These are phyloP conservation scores for Clostera curtula DNA, from an alignment of 2,888 invertebrate species.

Conservation along the genomic window DNA sequence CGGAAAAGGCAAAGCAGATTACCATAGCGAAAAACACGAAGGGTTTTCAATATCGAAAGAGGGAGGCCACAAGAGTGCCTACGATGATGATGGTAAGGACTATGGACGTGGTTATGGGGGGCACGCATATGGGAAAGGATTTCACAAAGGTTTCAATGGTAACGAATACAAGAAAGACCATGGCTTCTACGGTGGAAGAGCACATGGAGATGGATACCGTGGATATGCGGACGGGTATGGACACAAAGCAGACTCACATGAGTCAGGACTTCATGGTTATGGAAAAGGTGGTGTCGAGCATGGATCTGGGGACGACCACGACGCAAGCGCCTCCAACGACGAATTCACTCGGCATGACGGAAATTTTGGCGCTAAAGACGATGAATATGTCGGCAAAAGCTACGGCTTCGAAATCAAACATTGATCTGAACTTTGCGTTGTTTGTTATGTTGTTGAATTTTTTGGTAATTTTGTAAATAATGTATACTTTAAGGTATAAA, in stretches of 20 bases:
- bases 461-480: slow-evolving; percentile 60
- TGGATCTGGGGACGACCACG: slow-evolving; percentile 57
- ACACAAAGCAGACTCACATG: slow-evolving; percentile 69
- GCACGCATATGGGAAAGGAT: too few species aligned
- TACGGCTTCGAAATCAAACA: slow-evolving; percentile 63
- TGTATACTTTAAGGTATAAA: slow-evolving; percentile 41
- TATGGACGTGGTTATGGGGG: slow-evolving; percentile 76
- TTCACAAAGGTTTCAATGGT: slow-evolving; percentile 80
- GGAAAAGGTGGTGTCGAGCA: slow-evolving; percentile 72
- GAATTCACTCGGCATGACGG: slow-evolving; percentile 63
- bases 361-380: slow-evolving; percentile 58
- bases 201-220: slow-evolving; percentile 74
- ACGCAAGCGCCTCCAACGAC: slow-evolving; percentile 61
- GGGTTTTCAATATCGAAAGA: slow-evolving; percentile 68
- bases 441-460: slow-evolving; percentile 57
- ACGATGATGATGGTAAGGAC: slow-evolving; percentile 75
- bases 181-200: slow-evolving; percentile 79
- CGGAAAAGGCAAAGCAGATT: slow-evolving; percentile 64
- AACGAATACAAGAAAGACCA: slow-evolving; percentile 83
- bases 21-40: slow-evolving; percentile 68
- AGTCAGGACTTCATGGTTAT: slow-evolving; percentile 66
- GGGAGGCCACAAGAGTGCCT: slow-evolving; percentile 68
- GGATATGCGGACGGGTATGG: slow-evolving; percentile 72
- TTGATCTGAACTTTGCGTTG: slow-evolving; percentile 31
- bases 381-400: slow-evolving; percentile 43